Conservation (phyloP, 2,888 invertebrate species). For the Atherix ibis region DNA sequence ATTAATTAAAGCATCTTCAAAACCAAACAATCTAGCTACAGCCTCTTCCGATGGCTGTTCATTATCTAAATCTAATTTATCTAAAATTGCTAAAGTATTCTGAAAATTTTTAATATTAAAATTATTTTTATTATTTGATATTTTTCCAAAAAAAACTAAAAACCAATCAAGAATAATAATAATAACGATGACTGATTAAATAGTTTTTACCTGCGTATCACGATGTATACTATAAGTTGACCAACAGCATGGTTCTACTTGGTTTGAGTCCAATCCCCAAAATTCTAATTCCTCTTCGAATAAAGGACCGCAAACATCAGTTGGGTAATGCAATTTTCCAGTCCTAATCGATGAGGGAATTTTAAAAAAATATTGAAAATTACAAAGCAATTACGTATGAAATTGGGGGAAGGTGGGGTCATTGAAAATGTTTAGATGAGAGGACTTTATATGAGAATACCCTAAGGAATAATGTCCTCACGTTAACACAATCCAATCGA, state of each 20-base stretch:
- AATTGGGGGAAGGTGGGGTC: too few species aligned
- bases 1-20: slow-evolving; percentile 67
- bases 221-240: slow-evolving; percentile 85
- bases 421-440: too few species aligned
- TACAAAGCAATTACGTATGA: too few species aligned
- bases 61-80: slow-evolving; percentile 87
- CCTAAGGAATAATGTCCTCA: too few species aligned
- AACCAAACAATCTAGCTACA: slow-evolving; percentile 80
- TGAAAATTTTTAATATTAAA: slow-evolving; percentile 31
- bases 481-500: too few species aligned
- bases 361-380: neutral
- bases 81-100: slow-evolving; percentile 89
- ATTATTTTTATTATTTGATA: slow-evolving; percentile 2
- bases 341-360: slow-evolving; percentile 39
- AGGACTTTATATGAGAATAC: too few species aligned
- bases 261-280: slow-evolving; percentile 93
- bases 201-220: slow-evolving; percentile 51
- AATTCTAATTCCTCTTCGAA: slow-evolving; percentile 94
- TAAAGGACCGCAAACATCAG: slow-evolving; percentile 91
- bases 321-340: slow-evolving; percentile 89
- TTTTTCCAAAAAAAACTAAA: slow-evolving; percentile 4
- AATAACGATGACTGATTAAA: too few species aligned
- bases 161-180: too few species aligned
- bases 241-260: slow-evolving; percentile 98
- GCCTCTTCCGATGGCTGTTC: slow-evolving; percentile 87